Percentiles rank a stretch among this genome's conserved stretches.
phyloP scores from a whole-genome alignment of 92 coral and sea anemone species.

The Phenganax subtilis region DNA sequence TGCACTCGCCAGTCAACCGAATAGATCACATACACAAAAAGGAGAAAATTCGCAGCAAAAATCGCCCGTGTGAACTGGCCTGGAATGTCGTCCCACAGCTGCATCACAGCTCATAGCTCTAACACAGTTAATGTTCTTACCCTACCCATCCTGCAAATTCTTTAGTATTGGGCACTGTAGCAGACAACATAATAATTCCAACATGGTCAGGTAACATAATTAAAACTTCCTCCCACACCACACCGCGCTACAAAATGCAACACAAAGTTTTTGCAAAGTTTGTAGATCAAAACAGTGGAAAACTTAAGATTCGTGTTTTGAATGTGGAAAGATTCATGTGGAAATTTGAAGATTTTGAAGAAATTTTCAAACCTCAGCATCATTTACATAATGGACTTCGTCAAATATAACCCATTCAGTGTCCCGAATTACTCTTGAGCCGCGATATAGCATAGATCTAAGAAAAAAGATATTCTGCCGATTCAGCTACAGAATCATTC shows the following conservation, averaged over 20 bases:
- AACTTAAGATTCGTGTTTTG: too few species aligned
- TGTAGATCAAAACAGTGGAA: background rate
- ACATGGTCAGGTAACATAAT: constrained; percentile 97
- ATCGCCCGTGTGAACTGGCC: too few species aligned
- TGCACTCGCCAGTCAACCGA: too few species aligned
- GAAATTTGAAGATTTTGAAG: background rate
- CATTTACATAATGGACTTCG: constrained; percentile 93
- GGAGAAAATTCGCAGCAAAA: too few species aligned
- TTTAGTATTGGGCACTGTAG: constrained; percentile 91
- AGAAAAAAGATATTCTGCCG: background rate
- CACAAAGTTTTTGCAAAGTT: background rate
- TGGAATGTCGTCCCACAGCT: background rate
- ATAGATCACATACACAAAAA: too few species aligned
- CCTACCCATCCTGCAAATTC: constrained; percentile 99
- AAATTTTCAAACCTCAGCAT: constrained; percentile 64
- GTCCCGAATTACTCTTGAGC: constrained; percentile 87
- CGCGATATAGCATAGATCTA: constrained; percentile 94
- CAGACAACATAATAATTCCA: constrained; percentile 80
- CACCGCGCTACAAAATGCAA: constrained; percentile 65
- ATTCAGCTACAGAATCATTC: too few species aligned
- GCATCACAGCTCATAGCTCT: too few species aligned
- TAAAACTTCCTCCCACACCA: constrained; percentile 97
- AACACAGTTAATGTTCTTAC: constrained; percentile 45
- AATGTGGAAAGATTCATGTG: too few species aligned
- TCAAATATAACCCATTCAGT: constrained; percentile 98